Percentiles rank a stretch among this genome's conserved stretches.
phyloP scores from a whole-genome alignment of 2,888 invertebrate species.

The Tipula confusa region DNA sequence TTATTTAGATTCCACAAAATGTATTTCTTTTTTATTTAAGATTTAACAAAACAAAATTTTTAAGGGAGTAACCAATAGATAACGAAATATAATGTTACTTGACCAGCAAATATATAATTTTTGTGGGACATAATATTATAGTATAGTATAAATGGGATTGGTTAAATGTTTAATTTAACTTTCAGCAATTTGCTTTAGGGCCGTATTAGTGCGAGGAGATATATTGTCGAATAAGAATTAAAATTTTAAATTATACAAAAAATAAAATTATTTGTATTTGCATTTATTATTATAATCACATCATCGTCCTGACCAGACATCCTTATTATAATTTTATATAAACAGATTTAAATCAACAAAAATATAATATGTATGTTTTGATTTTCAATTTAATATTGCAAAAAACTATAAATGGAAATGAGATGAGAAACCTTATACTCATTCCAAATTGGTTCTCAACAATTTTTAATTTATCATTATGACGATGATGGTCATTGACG shows the following conservation, averaged over 20 bases:
- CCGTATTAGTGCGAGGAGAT: no score
- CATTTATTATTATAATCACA: background rate
- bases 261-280: background rate
- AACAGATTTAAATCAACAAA: conserved; percentile 4
- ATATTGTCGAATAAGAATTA: background rate
- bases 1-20: no score
- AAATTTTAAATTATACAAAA: background rate
- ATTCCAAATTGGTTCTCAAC: background rate
- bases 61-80: no score
- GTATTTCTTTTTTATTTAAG: no score
- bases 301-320: background rate
- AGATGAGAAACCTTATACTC: background rate
- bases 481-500: background rate
- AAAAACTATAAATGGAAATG: no score
- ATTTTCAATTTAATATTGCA: background rate
- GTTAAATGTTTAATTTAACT: no score
- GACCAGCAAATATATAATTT: no score
- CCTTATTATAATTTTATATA: background rate
- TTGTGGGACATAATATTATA: no score
- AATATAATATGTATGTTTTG: background rate
- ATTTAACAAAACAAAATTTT: no score
- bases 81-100: no score
- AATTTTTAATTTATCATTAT: background rate
- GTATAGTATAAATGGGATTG: no score
- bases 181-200: no score